Base-by-base conservation (phyloP, 2,888 invertebrate genomes). In the Lasius fuliginosus region DNA sequence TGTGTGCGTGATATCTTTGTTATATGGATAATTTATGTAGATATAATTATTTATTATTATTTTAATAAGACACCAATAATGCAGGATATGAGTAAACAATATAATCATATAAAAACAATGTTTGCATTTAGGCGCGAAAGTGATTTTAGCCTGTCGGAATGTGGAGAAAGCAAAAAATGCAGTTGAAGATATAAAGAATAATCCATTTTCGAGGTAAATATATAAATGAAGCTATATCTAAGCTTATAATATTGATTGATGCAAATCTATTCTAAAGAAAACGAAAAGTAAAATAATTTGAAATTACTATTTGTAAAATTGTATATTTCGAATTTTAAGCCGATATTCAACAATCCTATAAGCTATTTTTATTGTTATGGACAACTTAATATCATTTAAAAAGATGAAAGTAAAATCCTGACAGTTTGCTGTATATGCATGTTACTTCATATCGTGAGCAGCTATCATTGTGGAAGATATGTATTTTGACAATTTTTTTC, bases 81-180 rank as follows among this genome's bases (percentile, higher is more conserved):
- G 1, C 0, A 56, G 1, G 1, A 23, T 56, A 56, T 56, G 18
- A 8, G 1, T 49, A 49, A 42, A 36, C 5, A 36, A 68, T 40
- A 67, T 67, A 36, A 65, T 36, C 11, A 36, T n/a, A 36, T 49
- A n/a, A n/a, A 68, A 49, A 49, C n/a, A 49, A 46, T 46, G 4
- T 46, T 46, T 15, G 4, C 1, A 12, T 71, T 82, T 49, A 93
- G 94, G 94, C 68, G 94, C 93, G 1, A 87, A 92, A 90, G 94
- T 94, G 1, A 95, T 96, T 71, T 87, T 96, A 86, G 96, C 96
- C 1, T 96, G 96, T 90, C 92, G 96, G 85, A 95, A 96, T 90
- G 23, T 95, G 3, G 90, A 91, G 9, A 95, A 95, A 85, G 96
- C 95, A 0, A 92, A 95, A 46, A 90, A 90, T 62, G 95, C 96